A percentile compares a stretch with the other conserved stretches of the same genome.
Evolutionary conservation across 1,140 invertebrate species (phyloP).

Genomic region (Pentalonia nigronervosa): DNA sequence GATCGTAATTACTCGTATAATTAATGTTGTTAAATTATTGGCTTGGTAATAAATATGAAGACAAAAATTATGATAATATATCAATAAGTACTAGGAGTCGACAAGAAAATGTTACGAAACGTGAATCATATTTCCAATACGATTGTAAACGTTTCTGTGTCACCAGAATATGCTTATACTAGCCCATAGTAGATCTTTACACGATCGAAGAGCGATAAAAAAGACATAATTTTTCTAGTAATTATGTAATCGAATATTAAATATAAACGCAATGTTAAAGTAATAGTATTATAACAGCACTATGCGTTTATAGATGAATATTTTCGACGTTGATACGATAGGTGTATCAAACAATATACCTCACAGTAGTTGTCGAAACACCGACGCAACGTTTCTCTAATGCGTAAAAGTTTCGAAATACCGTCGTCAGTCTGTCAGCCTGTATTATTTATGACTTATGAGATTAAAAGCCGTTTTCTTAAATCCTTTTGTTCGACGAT

Average conservation of each 20-base stretch:
- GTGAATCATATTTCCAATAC: neutral
- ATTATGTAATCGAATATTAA: too few relatives aligned
- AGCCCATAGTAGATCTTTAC: neutral
- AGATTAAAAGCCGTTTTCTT: conserved; percentile 6
- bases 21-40: neutral
- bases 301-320: neutral
- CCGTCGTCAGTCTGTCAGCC: conserved; percentile 23
- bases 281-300: neutral
- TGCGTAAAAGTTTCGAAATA: conserved; percentile 29
- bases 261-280: neutral
- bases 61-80: neutral
- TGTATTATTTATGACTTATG: conserved; percentile 23
- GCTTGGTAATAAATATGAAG: neutral
- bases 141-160: neutral
- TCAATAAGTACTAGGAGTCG: too few relatives aligned
- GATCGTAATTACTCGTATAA: neutral
- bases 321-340: neutral
- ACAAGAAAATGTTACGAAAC: too few relatives aligned
- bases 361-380: neutral
- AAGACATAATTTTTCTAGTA: neutral
- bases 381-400: neutral
- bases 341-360: neutral
- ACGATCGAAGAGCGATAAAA: neutral
- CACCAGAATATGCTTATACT: too few relatives aligned
- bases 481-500: conserved; percentile 36